phyloP scores from a whole-genome alignment of 2,113 vertebrate species.

The Sarotherodon lohbergeri region DNA sequence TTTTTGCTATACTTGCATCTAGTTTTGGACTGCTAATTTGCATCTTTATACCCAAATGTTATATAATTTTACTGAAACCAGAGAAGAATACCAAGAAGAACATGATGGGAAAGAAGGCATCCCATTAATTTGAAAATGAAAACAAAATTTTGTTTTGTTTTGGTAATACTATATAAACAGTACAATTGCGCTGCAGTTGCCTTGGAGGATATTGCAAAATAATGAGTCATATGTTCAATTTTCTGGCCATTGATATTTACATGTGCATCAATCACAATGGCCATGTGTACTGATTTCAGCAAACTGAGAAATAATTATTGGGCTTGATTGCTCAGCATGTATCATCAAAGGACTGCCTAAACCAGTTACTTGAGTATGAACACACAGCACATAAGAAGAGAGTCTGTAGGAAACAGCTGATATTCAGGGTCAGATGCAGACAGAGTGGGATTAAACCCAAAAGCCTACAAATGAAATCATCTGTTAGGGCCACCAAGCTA shows the following conservation, averaged over 20 bases:
- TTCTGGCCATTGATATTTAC: not conserved
- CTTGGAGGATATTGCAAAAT: not conserved
- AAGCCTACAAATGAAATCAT: not conserved
- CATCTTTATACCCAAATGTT: constrained; percentile 73
- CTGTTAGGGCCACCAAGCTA: not conserved
- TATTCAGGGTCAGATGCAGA: not conserved
- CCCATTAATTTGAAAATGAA: not conserved
- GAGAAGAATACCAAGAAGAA: constrained; percentile 67
- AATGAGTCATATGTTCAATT: not conserved
- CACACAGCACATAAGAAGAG: not conserved
- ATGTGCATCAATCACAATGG: not conserved
- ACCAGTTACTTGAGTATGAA: not conserved
- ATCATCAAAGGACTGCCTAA: not conserved
- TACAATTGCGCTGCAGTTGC: not conserved
- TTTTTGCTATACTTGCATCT: constrained; percentile 75
- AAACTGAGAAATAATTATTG: not conserved
- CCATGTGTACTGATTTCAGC: not conserved
- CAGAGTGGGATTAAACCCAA: not conserved
- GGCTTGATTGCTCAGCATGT: not conserved
- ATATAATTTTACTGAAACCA: constrained; percentile 66
- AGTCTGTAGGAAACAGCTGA: not conserved
- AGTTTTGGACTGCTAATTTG: constrained; percentile 70
- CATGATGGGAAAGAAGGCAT: constrained; percentile 54
- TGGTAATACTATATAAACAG: not conserved
- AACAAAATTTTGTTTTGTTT: not conserved